Conservation (phyloP, 1,140 invertebrate species). For the Drosophila mojavensis region DNA sequence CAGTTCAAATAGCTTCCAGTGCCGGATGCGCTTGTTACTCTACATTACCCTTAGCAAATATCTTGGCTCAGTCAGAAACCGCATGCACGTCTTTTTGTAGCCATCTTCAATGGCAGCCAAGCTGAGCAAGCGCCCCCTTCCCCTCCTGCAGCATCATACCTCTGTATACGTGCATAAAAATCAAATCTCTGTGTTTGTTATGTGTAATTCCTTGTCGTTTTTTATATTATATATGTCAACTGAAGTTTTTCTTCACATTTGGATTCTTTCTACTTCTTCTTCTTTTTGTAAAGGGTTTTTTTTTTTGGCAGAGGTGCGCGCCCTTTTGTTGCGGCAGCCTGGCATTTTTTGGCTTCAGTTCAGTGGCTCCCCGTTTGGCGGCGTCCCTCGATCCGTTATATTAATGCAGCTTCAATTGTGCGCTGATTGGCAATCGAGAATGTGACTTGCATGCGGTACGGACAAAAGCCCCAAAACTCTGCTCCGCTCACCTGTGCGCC, state of each 20-base stretch:
- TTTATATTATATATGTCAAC: slow-evolving; percentile 70
- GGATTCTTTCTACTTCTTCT: slow-evolving; percentile 12
- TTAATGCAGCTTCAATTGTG: slow-evolving; percentile 80
- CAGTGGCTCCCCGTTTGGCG: slow-evolving; percentile 1
- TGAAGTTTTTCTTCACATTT: slow-evolving; percentile 31
- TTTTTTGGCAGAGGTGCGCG: slow-evolving; percentile 52
- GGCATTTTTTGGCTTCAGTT: slow-evolving; percentile 50
- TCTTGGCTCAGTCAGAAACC: slow-evolving; percentile 52
- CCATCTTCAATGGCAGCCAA: slow-evolving; percentile 15
- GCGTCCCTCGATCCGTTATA: slow-evolving; percentile 37
- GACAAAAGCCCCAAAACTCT: slow-evolving; percentile 6
- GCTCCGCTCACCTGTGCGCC: background rate
- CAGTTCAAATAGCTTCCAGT: slow-evolving; percentile 26
- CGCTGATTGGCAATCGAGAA: slow-evolving; percentile 82
- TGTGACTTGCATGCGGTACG: slow-evolving; percentile 73
- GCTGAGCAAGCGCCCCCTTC: background rate
- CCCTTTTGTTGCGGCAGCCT: slow-evolving; percentile 46
- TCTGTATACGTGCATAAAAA: slow-evolving; percentile 74
- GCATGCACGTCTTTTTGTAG: slow-evolving; percentile 52
- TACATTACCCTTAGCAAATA: slow-evolving; percentile 49
- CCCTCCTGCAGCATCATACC: background rate
- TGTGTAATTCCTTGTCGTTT: slow-evolving; percentile 64
- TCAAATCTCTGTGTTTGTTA: slow-evolving; percentile 74
- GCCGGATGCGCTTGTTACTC: slow-evolving; percentile 34
- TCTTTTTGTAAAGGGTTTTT: slow-evolving; percentile 12